These are phyloP conservation scores for Luffia ferchaultella DNA, from an alignment of 2,888 invertebrate genomes.

Conservation along the genomic window DNA sequence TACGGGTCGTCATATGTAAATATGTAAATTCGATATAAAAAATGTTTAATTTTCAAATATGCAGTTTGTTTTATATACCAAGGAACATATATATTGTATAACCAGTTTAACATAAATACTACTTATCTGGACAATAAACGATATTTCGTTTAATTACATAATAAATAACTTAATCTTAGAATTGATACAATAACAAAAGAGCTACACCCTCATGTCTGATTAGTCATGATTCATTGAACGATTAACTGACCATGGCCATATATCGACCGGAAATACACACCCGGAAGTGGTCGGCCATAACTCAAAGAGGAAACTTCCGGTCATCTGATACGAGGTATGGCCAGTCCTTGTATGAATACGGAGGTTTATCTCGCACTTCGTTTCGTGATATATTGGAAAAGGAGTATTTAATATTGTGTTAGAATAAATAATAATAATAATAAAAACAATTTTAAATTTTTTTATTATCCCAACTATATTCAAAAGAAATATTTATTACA, in stretches of 20 bases:
- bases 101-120: too few relatives aligned
- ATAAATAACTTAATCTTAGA: too few relatives aligned
- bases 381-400: not conserved
- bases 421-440: not conserved
- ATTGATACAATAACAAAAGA: too few relatives aligned
- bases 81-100: too few relatives aligned
- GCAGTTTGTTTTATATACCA: too few relatives aligned
- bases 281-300: conserved; percentile 55
- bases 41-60: too few relatives aligned
- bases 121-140: too few relatives aligned
- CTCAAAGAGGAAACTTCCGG: conserved; percentile 48
- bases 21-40: too few relatives aligned
- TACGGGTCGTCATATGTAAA: too few relatives aligned
- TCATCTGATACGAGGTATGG: conserved; percentile 33
- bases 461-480: not conserved
- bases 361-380: conserved; percentile 4
- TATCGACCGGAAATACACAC: conserved; percentile 44
- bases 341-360: conserved; percentile 19
- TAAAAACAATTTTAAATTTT: not conserved
- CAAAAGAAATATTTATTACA: not conserved
- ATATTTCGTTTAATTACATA: too few relatives aligned
- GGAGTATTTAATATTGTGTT: not conserved
- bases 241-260: conserved; percentile 41
- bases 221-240: conserved; percentile 50
- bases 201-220: conserved; percentile 25